Base-by-base conservation (phyloP, 2,113 vertebrate genomes). In the Scolopax mira region DNA sequence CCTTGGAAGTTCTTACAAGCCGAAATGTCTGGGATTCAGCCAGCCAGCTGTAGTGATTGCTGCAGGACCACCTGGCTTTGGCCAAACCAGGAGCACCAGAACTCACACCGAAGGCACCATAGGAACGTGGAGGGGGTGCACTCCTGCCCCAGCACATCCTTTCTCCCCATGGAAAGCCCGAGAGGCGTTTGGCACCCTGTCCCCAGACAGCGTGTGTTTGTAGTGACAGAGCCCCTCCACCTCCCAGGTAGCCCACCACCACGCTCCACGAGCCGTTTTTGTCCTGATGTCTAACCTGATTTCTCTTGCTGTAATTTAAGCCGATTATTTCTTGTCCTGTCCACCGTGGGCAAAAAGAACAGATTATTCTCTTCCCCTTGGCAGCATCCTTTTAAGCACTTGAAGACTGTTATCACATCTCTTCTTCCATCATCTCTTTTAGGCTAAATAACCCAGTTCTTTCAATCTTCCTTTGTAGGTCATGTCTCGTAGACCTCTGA, bases 401-500 rank as follows among this genome's bases (percentile, higher is more conserved):
- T 89, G 93, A 93, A 93, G 92, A 92, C 93, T 94, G 95, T 95
- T 97, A 96, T 94, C 96, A 87, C 94, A 89, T 94, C 93, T 95
- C 94, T 95, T 94, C 95, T 89, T 64, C 96, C 95, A 96, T 97
- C 96, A 96, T 94, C 94, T 94, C 95, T 96, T 96, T 95, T 92
- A 97, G 96, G 86, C 86, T 94, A 97, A 96, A 97, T 96, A 96
- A 97, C 96, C 95, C 94, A 94, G 71, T 97, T 97, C 94, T 96
- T 97, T 97, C 96, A 95, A 95, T 96, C 96, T 94, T 93, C 48
- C 93, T 97, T 97, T 97, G 94, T 97, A 97, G 96, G 96, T 96
- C 93, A 89, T 75, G 89, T 96, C 91, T 96, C 39, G 19, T 37
- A 96, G 96, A 97, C 96, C 96, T 95, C 95, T 94, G 95, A 96